Conservation (phyloP, 2,888 invertebrate species). For the Rhopalosiphum nymphaeae region DNA sequence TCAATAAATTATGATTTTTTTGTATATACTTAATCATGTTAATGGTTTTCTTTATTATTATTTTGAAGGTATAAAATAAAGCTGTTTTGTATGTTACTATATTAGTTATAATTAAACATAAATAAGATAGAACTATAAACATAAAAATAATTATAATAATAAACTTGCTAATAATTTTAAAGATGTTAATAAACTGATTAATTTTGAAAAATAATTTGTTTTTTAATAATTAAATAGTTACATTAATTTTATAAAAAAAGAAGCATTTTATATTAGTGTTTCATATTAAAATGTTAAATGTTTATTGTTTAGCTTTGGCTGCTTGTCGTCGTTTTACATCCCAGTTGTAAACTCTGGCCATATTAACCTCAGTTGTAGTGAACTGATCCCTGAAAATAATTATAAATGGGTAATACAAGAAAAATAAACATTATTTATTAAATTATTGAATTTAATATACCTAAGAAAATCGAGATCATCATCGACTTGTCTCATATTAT, state of each 20-base stretch:
- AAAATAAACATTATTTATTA: neutral
- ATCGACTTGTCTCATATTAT: slow-evolving; percentile 86
- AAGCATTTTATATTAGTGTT: slow-evolving; percentile 8
- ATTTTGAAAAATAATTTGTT: neutral
- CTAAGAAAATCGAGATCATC: slow-evolving; percentile 91
- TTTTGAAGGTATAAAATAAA: neutral
- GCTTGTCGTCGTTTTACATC: slow-evolving; percentile 82
- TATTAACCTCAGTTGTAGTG: slow-evolving; percentile 98
- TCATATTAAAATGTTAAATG: neutral
- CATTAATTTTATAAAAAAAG: slow-evolving; percentile 6
- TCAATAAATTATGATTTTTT: slow-evolving; percentile 38
- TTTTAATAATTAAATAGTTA: neutral
- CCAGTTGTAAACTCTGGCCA: slow-evolving; percentile 99
- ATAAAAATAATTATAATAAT: neutral
- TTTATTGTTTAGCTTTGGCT: slow-evolving; percentile 58
- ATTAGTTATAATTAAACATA: slow-evolving; percentile 37
- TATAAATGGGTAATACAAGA: neutral
- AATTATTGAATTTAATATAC: slow-evolving; percentile 34
- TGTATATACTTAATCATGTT: slow-evolving; percentile 8
- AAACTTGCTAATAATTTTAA: neutral
- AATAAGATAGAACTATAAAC: neutral
- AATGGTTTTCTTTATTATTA: neutral
- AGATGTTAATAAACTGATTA: slow-evolving; percentile 29
- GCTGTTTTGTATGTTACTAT: slow-evolving; percentile 17
- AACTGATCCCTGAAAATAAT: slow-evolving; percentile 86